These are phyloP conservation scores for Anthoscopus minutus DNA, from an alignment of 2,113 vertebrate genomes.

Conservation along the genomic window DNA sequence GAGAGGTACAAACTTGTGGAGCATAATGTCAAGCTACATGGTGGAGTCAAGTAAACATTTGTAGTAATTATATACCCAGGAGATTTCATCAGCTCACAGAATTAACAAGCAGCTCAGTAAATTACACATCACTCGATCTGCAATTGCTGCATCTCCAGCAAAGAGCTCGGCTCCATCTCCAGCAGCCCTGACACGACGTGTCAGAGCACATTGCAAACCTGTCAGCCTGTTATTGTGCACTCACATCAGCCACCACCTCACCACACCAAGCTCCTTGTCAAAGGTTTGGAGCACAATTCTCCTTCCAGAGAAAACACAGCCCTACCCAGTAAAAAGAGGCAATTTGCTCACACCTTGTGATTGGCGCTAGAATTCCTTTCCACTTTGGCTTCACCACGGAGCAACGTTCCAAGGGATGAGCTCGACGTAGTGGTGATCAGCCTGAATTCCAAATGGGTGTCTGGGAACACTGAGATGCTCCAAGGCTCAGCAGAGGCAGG, in stretches of 20 bases:
- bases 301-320: background rate
- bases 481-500: background rate
- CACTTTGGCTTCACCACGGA: background rate
- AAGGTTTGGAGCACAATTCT: background rate
- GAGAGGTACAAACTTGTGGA: background rate
- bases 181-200: background rate
- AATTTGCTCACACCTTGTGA: background rate
- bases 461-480: background rate
- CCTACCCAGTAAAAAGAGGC: background rate
- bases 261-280: background rate
- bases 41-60: conserved; percentile 2
- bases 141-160: background rate
- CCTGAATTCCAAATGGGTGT: background rate
- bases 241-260: background rate
- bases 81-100: conserved; percentile 27
- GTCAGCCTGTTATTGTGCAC: background rate
- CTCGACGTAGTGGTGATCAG: background rate
- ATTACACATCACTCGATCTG: background rate
- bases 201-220: background rate
- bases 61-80: conserved; percentile 32
- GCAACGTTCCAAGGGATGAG: background rate
- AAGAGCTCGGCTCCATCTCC: background rate
- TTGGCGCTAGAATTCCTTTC: accelerated
- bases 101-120: conserved; percentile 36
- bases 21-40: background rate